Conservation (phyloP, 2,888 invertebrate species). For the Archaeoteleia sp. region DNA sequence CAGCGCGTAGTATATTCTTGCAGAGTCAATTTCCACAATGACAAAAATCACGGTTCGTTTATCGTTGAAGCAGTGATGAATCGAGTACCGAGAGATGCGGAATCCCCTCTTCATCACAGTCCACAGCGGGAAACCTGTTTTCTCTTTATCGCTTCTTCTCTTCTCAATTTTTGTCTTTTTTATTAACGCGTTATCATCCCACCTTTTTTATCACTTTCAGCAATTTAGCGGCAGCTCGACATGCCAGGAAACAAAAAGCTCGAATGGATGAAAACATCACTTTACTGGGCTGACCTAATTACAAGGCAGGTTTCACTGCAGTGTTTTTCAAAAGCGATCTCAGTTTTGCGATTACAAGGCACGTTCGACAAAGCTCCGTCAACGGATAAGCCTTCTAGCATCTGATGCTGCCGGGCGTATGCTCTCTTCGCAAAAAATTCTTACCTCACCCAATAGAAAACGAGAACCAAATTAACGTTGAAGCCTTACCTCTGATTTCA, state of each 20-base stretch:
- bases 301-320: constrained; percentile 22
- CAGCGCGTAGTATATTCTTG: too few relatives aligned
- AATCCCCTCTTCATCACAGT: constrained; percentile 4
- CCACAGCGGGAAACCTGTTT: neutral
- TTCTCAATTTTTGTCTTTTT: neutral
- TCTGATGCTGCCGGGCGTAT: neutral
- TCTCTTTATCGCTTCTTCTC: neutral
- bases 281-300: constrained; percentile 38
- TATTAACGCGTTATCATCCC: constrained; percentile 6
- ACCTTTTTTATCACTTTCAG: constrained; percentile 20
- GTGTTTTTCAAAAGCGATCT: constrained; percentile 33
- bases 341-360: constrained; percentile 36
- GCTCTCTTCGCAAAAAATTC: neutral
- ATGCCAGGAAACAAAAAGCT: constrained; percentile 23
- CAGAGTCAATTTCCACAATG: too few relatives aligned
- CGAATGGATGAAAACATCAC: constrained; percentile 27
- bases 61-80: constrained; percentile 1
- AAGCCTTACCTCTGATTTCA: constrained; percentile 39
- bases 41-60: neutral
- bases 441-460: constrained; percentile 7
- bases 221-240: constrained; percentile 12
- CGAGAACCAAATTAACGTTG: constrained; percentile 5
- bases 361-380: constrained; percentile 16
- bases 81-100: neutral
- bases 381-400: constrained; percentile 19